These are phyloP conservation scores for Bos taurus DNA, from an alignment of 2,113 vertebrate genomes.

Conservation along the genomic window ARS-UCD2.0 NC_037333.1:6646501-6647000, in stretches of 20 bases:
- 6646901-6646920: neutral
- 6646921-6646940: neutral
- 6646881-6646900: neutral
- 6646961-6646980: neutral
- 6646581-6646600: neutral
- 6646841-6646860: neutral
- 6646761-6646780: neutral
- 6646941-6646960: neutral
- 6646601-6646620: neutral
- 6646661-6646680: neutral
- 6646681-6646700: accelerated
- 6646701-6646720: neutral
- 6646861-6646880: neutral
- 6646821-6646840: neutral
- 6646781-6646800: neutral
- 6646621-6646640: neutral
- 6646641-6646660: neutral
- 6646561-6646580: neutral
- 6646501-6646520: neutral
- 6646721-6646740: neutral
- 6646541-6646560: neutral
- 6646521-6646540: neutral
- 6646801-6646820: neutral
- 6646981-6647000: neutral
- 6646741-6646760: neutral